Evolutionary conservation across 2,888 invertebrate species (phyloP), one percentile per base, ranked within the genome.

Genomic region (Dynastes tityus): DNA sequence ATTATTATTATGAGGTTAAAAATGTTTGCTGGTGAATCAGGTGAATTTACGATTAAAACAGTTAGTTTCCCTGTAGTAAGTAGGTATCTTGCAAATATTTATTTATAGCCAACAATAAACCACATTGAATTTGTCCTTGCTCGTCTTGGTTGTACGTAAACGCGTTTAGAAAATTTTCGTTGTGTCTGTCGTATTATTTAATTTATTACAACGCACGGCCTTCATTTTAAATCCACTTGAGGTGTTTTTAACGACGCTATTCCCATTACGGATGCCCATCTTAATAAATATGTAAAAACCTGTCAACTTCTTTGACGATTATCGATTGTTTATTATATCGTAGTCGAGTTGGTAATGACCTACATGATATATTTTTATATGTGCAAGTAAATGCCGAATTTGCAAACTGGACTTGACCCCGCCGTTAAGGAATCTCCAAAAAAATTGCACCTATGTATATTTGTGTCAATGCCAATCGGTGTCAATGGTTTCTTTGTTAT

Each of bases 261-360:
- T 55, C 55, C 0, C 55, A 55, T 16, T 16, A 22, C 8, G 22
- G 8, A 55, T 22, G 9, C 11, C n/a, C 55, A 22, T 55, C 27
- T 55, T 55, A 8, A 55, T 55, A 55, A 55, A 55, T 55, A 55
- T 55, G 55, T 16, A 55, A 55, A 55, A 55, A n/a, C 5, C 55
- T 55, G 55, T 5, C 22, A 55, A 8, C 22, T 55, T 55, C 16
- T 32, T 32, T 16, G 45, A 45, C 11, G 45, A 55, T 22, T 22
- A 55, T 55, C 8, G 55, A 55, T 55, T 16, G 22, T 22, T 55
- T 16, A 8, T 45, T 11, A 45, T 45, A 22, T 4, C 5, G 61
- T 61, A 40, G n/a, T 8, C 55, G 22, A n/a, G 22, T 64, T 40
- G 37, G 37, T 32, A 64, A 64, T 64, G 64, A 64, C 64, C 64